These are phyloP conservation scores for Neomorphus geoffroyi DNA, from an alignment of 2,797 vertebrate genomes.

Conservation along the genomic window DNA sequence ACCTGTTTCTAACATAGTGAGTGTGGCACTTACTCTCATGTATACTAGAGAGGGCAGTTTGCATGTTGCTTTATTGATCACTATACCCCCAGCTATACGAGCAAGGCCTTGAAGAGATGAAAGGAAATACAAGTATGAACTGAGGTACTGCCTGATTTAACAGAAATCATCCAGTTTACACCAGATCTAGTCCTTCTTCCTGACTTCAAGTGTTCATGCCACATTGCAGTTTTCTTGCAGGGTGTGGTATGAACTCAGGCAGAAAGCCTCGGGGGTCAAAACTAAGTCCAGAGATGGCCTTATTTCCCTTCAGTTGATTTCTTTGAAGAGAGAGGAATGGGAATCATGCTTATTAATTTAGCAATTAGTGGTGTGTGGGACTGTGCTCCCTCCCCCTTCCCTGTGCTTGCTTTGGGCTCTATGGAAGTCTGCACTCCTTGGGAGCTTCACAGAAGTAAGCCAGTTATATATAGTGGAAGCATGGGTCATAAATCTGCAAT, in stretches of 20 bases:
- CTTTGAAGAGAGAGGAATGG: neutral
- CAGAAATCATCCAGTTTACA: neutral
- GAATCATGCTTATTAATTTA: constrained; percentile 11
- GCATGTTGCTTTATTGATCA: neutral
- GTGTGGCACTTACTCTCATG: neutral
- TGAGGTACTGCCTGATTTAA: neutral
- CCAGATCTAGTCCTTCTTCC: neutral
- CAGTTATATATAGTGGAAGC: neutral
- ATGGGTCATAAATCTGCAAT: constrained; percentile 42
- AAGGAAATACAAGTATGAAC: neutral
- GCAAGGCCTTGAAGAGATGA: neutral
- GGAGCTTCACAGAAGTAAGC: neutral
- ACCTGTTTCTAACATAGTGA: neutral
- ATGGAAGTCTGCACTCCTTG: neutral
- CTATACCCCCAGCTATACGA: neutral
- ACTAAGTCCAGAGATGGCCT: neutral
- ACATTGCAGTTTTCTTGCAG: neutral
- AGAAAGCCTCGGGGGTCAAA: neutral
- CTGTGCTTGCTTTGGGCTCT: neutral
- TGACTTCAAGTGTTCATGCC: neutral
- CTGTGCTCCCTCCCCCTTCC: neutral
- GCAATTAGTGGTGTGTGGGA: neutral
- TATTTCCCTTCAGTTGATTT: neutral
- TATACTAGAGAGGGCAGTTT: neutral
- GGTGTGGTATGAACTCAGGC: neutral